Conservation (phyloP, 2,888 invertebrate species). For the Microplitis deprimator region DNA sequence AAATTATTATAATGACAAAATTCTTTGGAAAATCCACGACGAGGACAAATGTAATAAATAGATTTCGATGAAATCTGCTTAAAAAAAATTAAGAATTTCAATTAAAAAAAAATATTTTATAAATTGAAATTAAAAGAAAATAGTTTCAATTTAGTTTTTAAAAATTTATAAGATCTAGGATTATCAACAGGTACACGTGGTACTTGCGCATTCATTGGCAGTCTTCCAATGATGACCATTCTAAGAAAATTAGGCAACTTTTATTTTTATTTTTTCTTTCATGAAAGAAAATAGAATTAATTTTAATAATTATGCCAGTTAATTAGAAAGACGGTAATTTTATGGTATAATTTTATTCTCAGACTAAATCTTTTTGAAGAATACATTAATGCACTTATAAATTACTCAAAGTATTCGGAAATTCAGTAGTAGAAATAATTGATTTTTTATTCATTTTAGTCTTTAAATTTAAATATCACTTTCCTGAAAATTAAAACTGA, state of each 20-base stretch:
- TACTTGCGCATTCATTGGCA: constrained; percentile 68
- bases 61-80: too few species aligned
- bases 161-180: constrained; percentile 46
- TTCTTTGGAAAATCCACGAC: too few species aligned
- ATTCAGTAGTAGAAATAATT: too few species aligned
- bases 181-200: constrained; percentile 68
- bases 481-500: too few species aligned
- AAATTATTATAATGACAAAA: too few species aligned
- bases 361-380: neutral
- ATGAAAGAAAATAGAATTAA: neutral
- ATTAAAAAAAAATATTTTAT: neutral
- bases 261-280: constrained; percentile 5
- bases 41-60: too few species aligned
- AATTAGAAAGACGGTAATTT: neutral
- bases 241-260: neutral
- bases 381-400: neutral
- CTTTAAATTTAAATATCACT: too few species aligned
- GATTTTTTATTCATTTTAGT: too few species aligned
- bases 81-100: neutral
- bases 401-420: too few species aligned
- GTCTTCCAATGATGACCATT: constrained; percentile 57
- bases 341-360: neutral
- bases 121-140: neutral
- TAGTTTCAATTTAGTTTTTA: neutral
- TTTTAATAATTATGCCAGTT: neutral